These are phyloP conservation scores for Rhineura floridana DNA, from an alignment of 2,113 vertebrate species.

Conservation along the genomic window DNA sequence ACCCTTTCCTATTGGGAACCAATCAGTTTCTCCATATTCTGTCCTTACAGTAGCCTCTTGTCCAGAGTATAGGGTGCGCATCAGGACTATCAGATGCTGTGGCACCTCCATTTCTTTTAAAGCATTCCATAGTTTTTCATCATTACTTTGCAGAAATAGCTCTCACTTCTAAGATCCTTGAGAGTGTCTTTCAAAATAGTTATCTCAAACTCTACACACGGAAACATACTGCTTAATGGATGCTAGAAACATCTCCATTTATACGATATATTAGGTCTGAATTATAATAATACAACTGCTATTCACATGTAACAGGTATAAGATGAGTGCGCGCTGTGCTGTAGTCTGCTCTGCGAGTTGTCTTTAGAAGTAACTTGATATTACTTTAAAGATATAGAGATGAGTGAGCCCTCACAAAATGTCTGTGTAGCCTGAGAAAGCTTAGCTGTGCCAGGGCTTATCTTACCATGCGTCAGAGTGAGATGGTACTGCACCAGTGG, in stretches of 20 bases:
- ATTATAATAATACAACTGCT: background rate
- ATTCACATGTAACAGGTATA: too few species aligned
- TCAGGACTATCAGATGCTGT: too few species aligned
- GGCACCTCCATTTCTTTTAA: too few species aligned
- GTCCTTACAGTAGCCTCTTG: too few species aligned
- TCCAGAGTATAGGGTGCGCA: too few species aligned
- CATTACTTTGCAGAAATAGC: constrained; percentile 34
- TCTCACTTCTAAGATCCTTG: background rate
- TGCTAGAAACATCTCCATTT: background rate
- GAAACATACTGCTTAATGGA: background rate
- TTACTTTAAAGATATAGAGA: background rate
- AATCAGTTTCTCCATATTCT: too few species aligned
- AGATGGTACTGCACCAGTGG: too few species aligned
- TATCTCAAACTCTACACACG: background rate
- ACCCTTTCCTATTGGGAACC: too few species aligned
- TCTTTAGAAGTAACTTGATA: background rate
- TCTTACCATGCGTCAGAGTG: background rate
- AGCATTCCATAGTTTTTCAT: too few species aligned
- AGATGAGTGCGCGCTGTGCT: too few species aligned
- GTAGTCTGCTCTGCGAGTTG: background rate
- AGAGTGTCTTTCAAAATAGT: constrained; percentile 5
- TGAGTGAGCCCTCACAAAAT: constrained; percentile 13
- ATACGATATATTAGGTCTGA: background rate
- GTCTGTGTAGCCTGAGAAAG: background rate
- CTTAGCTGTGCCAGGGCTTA: background rate